Evolutionary conservation across 2,888 invertebrate species (phyloP), one percentile per base, ranked within the genome.

Genomic region (Melieria omissa): DNA sequence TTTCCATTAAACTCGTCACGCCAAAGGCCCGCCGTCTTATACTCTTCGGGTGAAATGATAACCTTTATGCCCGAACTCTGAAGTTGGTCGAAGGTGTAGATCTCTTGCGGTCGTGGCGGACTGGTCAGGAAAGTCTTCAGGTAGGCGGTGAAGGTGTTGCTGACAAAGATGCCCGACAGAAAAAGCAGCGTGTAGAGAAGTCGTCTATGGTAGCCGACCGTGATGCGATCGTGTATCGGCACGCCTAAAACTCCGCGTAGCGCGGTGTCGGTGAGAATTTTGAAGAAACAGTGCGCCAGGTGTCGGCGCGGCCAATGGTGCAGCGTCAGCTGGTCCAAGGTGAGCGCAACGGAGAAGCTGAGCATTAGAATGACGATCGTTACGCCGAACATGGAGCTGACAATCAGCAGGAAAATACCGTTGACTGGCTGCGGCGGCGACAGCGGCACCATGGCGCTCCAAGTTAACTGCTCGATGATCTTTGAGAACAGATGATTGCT

Each of bases 91-190:
- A 70, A 55, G 4, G 65, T 60, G 1, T 16, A 4, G 12, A 60
- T 47, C 0, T 68, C 63, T 14, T 69, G 58, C 0, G 9, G 44
- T 0, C 70, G 52, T 0, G 74, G 73, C 10, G 75, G 75, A 6
- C 63, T 68, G 2, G 75, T 77, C 4, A 77, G 55, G 0, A 74
- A 65, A 0, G 77, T 74, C 49, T 77, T 61, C 14, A 75, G 60
- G 29, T 72, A 57, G 4, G 70, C 74, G 1, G 73, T 57, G 29
- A 74, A 70, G 5, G 66, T 12, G 6, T 72, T 72, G 45, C 68
- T 74, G 7, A 75, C 57, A 42, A 68, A 74, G 0, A 76, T 44
- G 9, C 75, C 74, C 42, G 72, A 41, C 8, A 75, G 4, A 9
- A 74, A 74, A 4, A 75, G 63, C 10, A 74, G 49, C 0, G 71